Percentiles rank a stretch among this genome's conserved stretches.
phyloP scores from a whole-genome alignment of 2,888 invertebrate genomes.

The Phania funesta region DNA sequence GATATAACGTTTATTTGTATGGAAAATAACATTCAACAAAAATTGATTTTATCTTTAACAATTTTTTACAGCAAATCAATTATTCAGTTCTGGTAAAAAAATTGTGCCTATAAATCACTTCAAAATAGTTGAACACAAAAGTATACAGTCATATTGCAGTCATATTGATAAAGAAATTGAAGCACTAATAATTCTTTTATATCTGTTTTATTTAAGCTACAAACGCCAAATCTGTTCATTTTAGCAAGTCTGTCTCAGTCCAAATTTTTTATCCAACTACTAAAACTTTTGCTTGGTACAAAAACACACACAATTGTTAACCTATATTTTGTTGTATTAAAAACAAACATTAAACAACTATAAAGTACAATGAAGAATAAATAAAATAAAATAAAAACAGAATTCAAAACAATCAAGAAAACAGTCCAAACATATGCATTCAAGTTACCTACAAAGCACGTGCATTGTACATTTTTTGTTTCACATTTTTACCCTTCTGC shows the following conservation, averaged over 20 bases:
- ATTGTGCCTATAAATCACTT: slow-evolving; percentile 42
- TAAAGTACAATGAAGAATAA: not conserved
- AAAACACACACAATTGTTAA: slow-evolving; percentile 47
- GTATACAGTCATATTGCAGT: slow-evolving; percentile 12
- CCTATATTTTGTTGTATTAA: slow-evolving; percentile 47
- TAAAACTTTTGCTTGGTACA: not conserved
- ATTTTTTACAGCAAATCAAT: slow-evolving; percentile 14
- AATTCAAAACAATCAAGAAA: slow-evolving; percentile 47
- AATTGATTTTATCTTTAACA: not conserved
- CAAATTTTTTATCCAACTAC: slow-evolving; percentile 43
- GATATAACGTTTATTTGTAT: slow-evolving; percentile 12
- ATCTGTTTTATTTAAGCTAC: slow-evolving; percentile 2
- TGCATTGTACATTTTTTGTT: slow-evolving; percentile 44
- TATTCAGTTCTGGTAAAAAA: slow-evolving; percentile 12
- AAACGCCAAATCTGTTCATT: slow-evolving; percentile 52
- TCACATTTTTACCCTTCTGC: slow-evolving; percentile 16
- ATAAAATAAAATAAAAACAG: slow-evolving; percentile 16
- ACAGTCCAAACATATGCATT: slow-evolving; percentile 48
- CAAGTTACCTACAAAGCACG: slow-evolving; percentile 61
- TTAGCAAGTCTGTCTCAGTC: slow-evolving; percentile 50
- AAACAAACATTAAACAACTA: slow-evolving; percentile 18
- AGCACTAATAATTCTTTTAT: not conserved
- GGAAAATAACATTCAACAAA: not conserved
- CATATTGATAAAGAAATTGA: not conserved
- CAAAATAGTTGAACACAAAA: slow-evolving; percentile 17